These are phyloP conservation scores for Helogale parvula DNA, from an alignment of 2,113 vertebrate genomes.

Conservation along the genomic window DNA sequence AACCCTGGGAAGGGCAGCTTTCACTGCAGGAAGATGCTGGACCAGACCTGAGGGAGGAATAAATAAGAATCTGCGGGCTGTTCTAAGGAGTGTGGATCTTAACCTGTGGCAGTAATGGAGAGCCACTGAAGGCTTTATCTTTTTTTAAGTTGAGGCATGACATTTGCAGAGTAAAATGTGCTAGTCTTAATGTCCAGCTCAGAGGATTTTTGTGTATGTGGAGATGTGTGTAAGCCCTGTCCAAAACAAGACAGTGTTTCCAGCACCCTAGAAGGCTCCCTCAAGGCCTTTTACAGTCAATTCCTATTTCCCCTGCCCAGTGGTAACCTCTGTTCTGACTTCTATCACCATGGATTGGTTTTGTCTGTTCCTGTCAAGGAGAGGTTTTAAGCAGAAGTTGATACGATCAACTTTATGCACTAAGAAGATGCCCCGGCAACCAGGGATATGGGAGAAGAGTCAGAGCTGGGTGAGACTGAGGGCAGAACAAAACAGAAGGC, in stretches of 20 bases:
- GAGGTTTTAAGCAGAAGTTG: neutral
- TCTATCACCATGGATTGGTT: neutral
- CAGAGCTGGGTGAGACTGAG: neutral
- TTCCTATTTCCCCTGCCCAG: neutral
- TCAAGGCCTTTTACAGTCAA: neutral
- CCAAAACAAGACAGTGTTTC: neutral
- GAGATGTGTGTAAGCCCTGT: neutral
- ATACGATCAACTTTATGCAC: neutral
- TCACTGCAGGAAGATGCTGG: neutral
- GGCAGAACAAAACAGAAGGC: neutral
- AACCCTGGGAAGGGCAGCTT: neutral
- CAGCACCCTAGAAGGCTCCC: neutral
- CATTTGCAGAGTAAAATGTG: neutral
- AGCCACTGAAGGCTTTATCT: neutral
- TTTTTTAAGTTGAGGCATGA: neutral
- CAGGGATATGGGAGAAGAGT: neutral
- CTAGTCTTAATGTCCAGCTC: neutral
- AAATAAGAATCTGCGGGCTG: neutral
- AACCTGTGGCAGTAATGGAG: neutral
- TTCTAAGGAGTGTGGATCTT: neutral
- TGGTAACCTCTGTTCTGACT: conserved; percentile 16
- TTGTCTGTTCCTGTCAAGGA: neutral
- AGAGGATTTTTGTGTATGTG: neutral
- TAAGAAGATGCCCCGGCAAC: neutral
- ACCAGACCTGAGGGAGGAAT: neutral